Evolutionary conservation across 2,113 vertebrate species (phyloP).

Genomic region (Bubo blakistoni): DNA sequence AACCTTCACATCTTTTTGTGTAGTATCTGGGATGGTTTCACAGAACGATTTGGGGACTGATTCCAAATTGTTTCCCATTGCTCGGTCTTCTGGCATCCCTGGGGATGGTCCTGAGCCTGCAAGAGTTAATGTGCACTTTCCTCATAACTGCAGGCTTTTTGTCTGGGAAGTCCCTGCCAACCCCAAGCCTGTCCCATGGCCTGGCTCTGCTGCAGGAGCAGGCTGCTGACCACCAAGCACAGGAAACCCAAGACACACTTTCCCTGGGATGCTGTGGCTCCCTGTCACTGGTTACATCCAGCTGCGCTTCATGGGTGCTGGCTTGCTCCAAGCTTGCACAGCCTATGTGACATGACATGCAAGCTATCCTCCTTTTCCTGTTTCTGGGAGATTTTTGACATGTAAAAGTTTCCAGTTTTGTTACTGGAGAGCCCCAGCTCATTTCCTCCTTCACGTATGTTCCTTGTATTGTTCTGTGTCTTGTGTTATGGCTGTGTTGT

Average conservation of each 20-base stretch:
- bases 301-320: neutral
- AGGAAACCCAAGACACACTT: accelerated
- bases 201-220: neutral
- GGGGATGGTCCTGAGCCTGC: neutral
- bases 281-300: neutral
- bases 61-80: neutral
- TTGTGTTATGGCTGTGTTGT: neutral
- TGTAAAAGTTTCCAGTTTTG: conserved; percentile 24
- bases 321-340: neutral
- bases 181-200: neutral
- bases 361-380: neutral
- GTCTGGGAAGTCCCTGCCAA: neutral
- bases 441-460: neutral
- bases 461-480: neutral
- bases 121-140: neutral
- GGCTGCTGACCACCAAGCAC: neutral
- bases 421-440: neutral
- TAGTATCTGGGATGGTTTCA: neutral
- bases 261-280: accelerated
- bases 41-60: neutral
- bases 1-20: neutral
- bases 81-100: neutral
- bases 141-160: neutral
- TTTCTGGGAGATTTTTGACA: neutral
- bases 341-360: neutral